A percentile compares a stretch with the other conserved stretches of the same genome.
Evolutionary conservation across 2,113 vertebrate species (phyloP).

Genomic region (Nibea albiflora): DNA sequence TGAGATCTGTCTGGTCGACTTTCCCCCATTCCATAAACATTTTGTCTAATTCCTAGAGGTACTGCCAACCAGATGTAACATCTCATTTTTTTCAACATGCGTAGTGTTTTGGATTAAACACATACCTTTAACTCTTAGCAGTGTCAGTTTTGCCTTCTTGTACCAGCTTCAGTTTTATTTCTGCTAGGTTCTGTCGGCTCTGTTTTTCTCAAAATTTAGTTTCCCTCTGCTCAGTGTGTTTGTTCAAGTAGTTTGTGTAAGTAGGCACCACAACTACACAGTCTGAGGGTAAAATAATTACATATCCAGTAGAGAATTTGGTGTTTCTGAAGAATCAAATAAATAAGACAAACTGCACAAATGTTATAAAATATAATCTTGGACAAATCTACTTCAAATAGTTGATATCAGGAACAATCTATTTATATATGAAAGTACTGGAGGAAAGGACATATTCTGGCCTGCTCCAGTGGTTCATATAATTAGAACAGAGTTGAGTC

Average conservation of each 20-base stretch:
- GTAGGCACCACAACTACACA: background rate
- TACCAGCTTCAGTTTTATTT: background rate
- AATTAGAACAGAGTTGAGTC: conserved; percentile 29
- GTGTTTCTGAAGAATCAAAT: conserved; percentile 8
- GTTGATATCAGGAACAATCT: background rate
- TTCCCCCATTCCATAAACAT: background rate
- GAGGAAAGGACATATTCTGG: conserved; percentile 11
- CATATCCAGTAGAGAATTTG: background rate
- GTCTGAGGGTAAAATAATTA: background rate
- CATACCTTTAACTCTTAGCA: background rate
- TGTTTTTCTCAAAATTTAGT: background rate
- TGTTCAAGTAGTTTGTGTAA: background rate
- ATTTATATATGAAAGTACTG: background rate
- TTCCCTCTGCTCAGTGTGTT: background rate
- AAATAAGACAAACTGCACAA: conserved; percentile 1
- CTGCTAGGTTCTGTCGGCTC: background rate
- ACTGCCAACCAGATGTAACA: background rate
- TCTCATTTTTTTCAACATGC: background rate
- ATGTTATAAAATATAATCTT: background rate
- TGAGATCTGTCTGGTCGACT: background rate
- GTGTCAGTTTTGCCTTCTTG: background rate
- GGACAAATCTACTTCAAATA: background rate
- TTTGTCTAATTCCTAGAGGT: background rate
- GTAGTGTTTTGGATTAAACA: background rate
- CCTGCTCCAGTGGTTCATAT: conserved; percentile 10